Evolutionary conservation across 2,797 vertebrate species (phyloP).

Genomic region (Falco berigora): DNA sequence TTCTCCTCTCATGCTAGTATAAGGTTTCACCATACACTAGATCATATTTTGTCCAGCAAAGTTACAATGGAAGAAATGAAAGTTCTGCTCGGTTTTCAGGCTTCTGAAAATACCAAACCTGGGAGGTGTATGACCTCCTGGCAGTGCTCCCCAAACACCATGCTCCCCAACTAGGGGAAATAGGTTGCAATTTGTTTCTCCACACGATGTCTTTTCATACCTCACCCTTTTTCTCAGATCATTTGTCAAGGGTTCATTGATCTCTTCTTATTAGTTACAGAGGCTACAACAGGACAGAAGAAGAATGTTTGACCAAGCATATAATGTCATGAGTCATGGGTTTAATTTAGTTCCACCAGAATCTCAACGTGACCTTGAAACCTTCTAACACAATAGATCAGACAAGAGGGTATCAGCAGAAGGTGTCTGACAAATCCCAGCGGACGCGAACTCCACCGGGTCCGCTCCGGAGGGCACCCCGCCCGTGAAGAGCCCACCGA

Average conservation of each 20-base stretch:
- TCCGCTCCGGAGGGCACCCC: background rate
- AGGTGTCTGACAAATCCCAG: background rate
- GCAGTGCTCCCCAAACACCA: conserved; percentile 32
- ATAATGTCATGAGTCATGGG: conserved; percentile 47
- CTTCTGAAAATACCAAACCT: background rate
- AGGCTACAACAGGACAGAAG: conserved; percentile 39
- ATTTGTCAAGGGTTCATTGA: conserved; percentile 58
- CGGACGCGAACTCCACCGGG: background rate
- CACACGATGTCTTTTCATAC: conserved; percentile 50
- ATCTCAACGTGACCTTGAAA: conserved; percentile 47
- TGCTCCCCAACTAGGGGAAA: conserved; percentile 19
- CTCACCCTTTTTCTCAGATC: conserved; percentile 65
- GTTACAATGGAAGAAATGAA: background rate
- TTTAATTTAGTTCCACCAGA: conserved; percentile 48
- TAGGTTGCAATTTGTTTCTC: conserved; percentile 51
- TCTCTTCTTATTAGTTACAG: conserved; percentile 62
- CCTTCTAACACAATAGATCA: conserved; percentile 35
- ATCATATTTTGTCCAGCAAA: background rate
- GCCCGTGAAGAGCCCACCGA: background rate
- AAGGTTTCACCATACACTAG: background rate
- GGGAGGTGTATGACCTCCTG: conserved; percentile 18
- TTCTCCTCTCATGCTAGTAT: background rate
- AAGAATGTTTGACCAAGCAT: conserved; percentile 52
- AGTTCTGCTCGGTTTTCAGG: background rate
- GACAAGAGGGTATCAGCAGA: background rate